Conservation (phyloP, 1,140 invertebrate genomes). For the Maconellicoccus hirsutus region DNA sequence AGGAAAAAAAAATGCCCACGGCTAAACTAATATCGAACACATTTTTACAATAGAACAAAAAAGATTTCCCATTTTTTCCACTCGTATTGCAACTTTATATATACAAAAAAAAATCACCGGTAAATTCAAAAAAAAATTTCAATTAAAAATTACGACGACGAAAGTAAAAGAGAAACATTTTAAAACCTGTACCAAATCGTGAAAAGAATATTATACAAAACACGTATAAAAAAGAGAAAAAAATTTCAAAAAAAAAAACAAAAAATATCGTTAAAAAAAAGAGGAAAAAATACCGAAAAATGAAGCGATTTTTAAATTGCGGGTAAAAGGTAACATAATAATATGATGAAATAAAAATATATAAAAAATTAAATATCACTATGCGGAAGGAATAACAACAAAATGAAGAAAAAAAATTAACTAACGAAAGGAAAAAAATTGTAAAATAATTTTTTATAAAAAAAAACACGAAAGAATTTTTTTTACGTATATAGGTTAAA, state of each 20-base stretch:
- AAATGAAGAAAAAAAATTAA: not conserved
- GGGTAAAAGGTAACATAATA: not conserved
- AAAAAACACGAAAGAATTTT: not conserved
- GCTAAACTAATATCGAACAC: too few relatives aligned
- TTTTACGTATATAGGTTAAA: constrained; percentile 3
- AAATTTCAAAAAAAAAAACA: not conserved
- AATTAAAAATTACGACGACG: not conserved
- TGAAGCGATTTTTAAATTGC: not conserved
- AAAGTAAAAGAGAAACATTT: not conserved
- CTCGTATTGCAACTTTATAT: not conserved
- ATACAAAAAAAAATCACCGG: not conserved
- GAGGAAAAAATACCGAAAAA: not conserved
- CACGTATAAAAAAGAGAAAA: not conserved
- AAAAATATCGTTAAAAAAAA: not conserved
- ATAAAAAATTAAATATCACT: constrained; percentile 6
- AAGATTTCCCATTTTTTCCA: too few relatives aligned
- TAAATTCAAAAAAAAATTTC: not conserved
- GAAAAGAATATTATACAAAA: not conserved
- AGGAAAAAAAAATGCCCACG: too few relatives aligned
- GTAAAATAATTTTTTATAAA: not conserved
- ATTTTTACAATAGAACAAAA: too few relatives aligned
- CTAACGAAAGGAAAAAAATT: not conserved
- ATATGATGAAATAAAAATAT: not conserved
- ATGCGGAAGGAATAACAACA: constrained; percentile 3
- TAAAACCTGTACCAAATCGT: not conserved